Base-by-base conservation (phyloP, 1,140 invertebrate genomes). In the Drosophila cardini region DNA sequence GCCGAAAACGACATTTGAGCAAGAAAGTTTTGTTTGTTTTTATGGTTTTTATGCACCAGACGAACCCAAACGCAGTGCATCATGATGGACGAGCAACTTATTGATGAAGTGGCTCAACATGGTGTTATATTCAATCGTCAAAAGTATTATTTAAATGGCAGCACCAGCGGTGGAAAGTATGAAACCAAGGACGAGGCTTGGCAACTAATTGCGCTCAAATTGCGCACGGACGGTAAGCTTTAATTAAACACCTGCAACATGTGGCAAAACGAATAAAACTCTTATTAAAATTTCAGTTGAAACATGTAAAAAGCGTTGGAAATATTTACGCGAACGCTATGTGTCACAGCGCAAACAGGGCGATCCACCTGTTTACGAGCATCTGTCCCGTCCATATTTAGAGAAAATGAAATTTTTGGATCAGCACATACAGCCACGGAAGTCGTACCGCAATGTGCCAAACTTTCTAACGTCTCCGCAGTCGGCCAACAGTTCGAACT, bases 401-500 rank as follows among this genome's bases (percentile, higher is more conserved):
- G 91, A 92, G 60, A 92, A 92, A 75, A 92, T 92, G 91, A 92
- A 92, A 74, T 92, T 92, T 34, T 71, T 92, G 18, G 91, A 92
- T 45, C 85, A 91, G 43, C 91, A 92, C 30, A 92, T 92, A 46
- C 90, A 91, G 46, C 90, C 91, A 9, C 68, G 91, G 7, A 92
- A 92, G 62, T 92, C 91, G 2, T 92, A 92, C 52, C 76, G 91
- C 30, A 91, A 92, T 69, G 90, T 92, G 38, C 77, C 85, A 8
- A 91, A 80, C 72, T 92, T 92, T 50, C 57, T 92, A 3, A 91
- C 87, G 3, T 92, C 91, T 2, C 91, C 91, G 5, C 83, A 90
- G 8, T 90, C 87, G 40, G 85, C 82, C 1, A 91, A 92, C 55
- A 89, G 89, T 58, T 91, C 90, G 15, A 84, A 83, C 36, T 92